phyloP scores from a whole-genome alignment of 2,888 invertebrate genomes.

The Shargacucullia verbasci region DNA sequence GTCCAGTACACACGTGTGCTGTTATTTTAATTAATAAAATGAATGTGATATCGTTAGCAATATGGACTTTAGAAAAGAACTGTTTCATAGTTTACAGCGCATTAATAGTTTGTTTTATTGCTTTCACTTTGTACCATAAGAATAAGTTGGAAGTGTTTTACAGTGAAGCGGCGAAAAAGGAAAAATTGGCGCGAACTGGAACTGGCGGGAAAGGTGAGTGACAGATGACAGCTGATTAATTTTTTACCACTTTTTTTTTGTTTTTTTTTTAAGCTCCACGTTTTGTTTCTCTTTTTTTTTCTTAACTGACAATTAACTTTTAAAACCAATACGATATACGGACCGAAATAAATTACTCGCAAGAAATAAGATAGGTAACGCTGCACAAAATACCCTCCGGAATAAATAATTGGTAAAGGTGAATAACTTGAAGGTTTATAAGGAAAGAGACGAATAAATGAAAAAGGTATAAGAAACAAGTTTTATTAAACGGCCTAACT shows the following conservation, averaged over 20 bases:
- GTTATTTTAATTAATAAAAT: slow-evolving; percentile 61
- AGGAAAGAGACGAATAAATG: too few relatives aligned
- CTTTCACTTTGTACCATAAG: slow-evolving; percentile 80
- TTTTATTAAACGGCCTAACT: too few relatives aligned
- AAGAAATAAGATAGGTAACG: too few relatives aligned
- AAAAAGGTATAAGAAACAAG: too few relatives aligned
- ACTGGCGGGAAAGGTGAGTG: slow-evolving; percentile 72
- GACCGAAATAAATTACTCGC: too few relatives aligned
- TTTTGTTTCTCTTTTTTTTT: too few relatives aligned
- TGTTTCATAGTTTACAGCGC: slow-evolving; percentile 81
- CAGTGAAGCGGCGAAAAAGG: slow-evolving; percentile 66
- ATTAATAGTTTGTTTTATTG: slow-evolving; percentile 76
- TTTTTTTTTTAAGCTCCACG: slow-evolving; percentile 2
- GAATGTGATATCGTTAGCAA: slow-evolving; percentile 79
- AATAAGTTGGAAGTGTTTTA: slow-evolving; percentile 75
- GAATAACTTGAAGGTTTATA: too few relatives aligned
- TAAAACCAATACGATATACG: too few relatives aligned
- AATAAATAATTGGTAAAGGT: too few relatives aligned
- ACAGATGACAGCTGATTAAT: slow-evolving; percentile 32
- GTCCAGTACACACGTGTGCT: slow-evolving; percentile 30
- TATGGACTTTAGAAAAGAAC: slow-evolving; percentile 82
- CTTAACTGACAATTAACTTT: too few relatives aligned
- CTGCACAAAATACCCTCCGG: too few relatives aligned
- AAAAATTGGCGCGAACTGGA: slow-evolving; percentile 68
- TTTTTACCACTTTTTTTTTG: slow-evolving; percentile 9